Percentiles rank a stretch among this genome's conserved stretches.
Conservation (phyloP, 1,140 invertebrate species). For the Diachasmimorpha longicaudata region DNA sequence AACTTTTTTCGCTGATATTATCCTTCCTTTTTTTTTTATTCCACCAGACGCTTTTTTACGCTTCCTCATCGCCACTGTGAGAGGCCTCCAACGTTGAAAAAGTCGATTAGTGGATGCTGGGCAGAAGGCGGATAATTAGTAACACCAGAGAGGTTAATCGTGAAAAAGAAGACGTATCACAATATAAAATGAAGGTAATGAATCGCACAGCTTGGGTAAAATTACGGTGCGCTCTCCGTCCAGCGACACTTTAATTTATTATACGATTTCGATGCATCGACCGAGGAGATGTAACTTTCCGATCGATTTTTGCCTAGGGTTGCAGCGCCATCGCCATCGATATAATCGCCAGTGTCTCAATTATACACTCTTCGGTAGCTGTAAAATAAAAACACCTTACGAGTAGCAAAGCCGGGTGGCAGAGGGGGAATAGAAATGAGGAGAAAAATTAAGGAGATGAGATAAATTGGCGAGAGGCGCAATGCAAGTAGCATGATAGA, state of each 20-base stretch:
- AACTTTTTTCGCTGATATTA: neutral
- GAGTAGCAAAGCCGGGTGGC: neutral
- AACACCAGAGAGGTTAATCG: neutral
- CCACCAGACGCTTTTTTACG: neutral
- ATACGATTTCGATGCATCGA: slow-evolving; percentile 8
- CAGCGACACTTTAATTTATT: slow-evolving; percentile 27
- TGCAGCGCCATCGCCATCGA: slow-evolving; percentile 8
- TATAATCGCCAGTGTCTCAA: slow-evolving; percentile 24
- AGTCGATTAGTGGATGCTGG: neutral
- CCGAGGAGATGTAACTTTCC: neutral
- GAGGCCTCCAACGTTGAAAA: neutral
- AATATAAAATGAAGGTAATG: slow-evolving; percentile 15
- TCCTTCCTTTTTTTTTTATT: neutral
- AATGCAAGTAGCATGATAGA: slow-evolving; percentile 6
- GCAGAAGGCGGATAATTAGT: neutral
- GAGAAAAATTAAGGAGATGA: neutral
- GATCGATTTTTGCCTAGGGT: neutral
- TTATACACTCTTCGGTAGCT: neutral
- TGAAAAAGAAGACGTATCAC: neutral
- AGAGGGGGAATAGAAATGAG: neutral
- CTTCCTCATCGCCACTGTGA: neutral
- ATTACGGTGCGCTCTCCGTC: slow-evolving; percentile 11
- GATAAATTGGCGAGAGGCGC: neutral
- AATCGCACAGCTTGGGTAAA: slow-evolving; percentile 10
- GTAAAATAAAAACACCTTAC: neutral